Evolutionary conservation across 2,797 vertebrate species (phyloP).

Genomic region (Hyperoplus lanceolatus): DNA sequence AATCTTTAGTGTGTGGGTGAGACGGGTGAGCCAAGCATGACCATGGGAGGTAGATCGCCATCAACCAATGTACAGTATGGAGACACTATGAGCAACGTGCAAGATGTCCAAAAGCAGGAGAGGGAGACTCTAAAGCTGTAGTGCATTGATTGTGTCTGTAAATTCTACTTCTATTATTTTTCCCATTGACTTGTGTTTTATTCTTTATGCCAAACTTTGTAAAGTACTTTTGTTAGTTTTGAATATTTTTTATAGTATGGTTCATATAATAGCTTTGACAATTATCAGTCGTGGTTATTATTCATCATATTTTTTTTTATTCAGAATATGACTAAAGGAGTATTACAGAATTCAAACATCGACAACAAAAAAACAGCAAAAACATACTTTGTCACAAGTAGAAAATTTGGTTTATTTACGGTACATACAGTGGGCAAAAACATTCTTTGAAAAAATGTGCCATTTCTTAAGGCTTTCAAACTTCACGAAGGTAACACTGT

Average conservation of each 20-base stretch:
- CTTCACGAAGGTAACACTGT: slow-evolving; percentile 77
- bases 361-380: slow-evolving; percentile 67
- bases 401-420: slow-evolving; percentile 78
- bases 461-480: slow-evolving; percentile 78
- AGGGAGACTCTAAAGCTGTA: neutral
- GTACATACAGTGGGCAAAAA: slow-evolving; percentile 76
- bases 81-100: slow-evolving; percentile 3
- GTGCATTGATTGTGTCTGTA: too few species aligned
- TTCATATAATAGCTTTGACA: neutral
- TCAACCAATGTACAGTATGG: slow-evolving; percentile 11
- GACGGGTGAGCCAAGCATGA: slow-evolving; percentile 7
- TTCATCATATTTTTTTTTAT: slow-evolving; percentile 44
- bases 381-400: slow-evolving; percentile 72
- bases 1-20: slow-evolving; percentile 7
- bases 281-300: neutral
- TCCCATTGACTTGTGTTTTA: neutral
- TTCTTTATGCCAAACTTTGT: neutral
- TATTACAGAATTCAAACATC: slow-evolving; percentile 75
- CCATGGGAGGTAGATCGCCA: slow-evolving; percentile 26
- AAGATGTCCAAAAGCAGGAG: slow-evolving; percentile 2
- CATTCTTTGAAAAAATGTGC: slow-evolving; percentile 77
- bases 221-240: neutral
- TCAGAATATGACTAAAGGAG: slow-evolving; percentile 57
- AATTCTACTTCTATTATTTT: too few species aligned
- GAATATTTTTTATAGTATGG: neutral